Evolutionary conservation across 2,113 vertebrate genomes (phyloP), one percentile per base, ranked within the genome.

Genomic region (Semnornis frantzii): DNA sequence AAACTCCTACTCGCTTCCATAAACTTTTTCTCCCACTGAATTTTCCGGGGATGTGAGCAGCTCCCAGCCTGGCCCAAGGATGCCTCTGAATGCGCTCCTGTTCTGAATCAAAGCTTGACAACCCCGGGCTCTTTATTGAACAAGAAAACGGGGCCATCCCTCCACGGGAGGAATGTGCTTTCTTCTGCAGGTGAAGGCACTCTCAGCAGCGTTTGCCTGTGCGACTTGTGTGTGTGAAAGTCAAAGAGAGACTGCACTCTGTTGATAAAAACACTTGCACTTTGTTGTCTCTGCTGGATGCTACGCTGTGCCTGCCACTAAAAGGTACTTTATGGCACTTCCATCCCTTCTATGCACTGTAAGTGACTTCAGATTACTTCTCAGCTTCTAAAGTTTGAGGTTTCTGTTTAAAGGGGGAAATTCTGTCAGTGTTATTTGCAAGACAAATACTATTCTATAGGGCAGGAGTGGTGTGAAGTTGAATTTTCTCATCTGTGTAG

Each of bases 1-100:
- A 99, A 98, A 99, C 98, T 98, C 98, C 98, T 98, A 98, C 99
- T 98, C 98, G 98, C 98, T 98, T 98, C 99, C 98, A 99, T 98
- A 98, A 98, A 98, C 98, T 98, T 98, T 98, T 98, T 98, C 98
- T 98, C 98, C 98, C 98, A 98, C 97, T 98, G 97, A 98, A 98
- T 98, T 98, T 98, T 99, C 98, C 98, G 98, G 98, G 97, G 98
- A 99, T 98, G 98, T 99, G 98, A 99, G 97, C 98, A 98, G 98
- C 98, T 98, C 97, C 98, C 97, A 98, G 98, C 98, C 98, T 85
- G 2, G 90, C 97, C 96, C n/a, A 93, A 98, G 98, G 98, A 98
- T 98, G 98, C 95, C 92, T 98, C 98, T 98, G 98, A 98, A 98
- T 98, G 97, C 97, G 95, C 97, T 98, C 98, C 98, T 98, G 98